Evolutionary conservation across 2,888 invertebrate species (phyloP).

Genomic region (Netelia fuscicornis): DNA sequence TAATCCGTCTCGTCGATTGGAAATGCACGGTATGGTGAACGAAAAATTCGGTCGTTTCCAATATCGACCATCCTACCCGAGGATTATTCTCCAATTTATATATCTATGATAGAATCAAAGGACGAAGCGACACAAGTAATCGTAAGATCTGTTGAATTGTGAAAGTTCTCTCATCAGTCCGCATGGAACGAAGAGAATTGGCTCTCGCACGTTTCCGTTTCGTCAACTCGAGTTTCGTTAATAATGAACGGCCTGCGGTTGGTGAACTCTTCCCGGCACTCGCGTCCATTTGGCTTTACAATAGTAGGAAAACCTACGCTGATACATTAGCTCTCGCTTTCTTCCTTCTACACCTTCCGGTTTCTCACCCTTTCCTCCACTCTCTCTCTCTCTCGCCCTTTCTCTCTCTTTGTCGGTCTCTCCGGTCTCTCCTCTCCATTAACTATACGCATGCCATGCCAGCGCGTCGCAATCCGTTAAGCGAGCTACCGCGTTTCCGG

Average conservation of each 20-base stretch:
- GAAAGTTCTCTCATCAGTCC: conserved; percentile 21
- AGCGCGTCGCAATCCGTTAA: conserved; percentile 73
- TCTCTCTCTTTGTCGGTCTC: background rate
- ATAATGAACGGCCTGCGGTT: conserved; percentile 56
- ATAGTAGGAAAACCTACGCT: conserved; percentile 22
- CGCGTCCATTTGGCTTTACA: conserved; percentile 30
- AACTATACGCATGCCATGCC: conserved; percentile 49
- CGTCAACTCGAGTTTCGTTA: conserved; percentile 43
- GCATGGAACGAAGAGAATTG: conserved; percentile 45
- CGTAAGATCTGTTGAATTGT: too few relatives aligned
- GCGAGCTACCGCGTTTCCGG: conserved; percentile 75
- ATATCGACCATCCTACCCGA: too few relatives aligned
- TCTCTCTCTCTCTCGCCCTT: conserved; percentile 17
- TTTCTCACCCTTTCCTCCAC: background rate
- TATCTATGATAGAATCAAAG: too few relatives aligned
- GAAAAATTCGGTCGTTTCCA: too few relatives aligned
- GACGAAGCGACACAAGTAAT: too few relatives aligned
- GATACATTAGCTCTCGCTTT: conserved; percentile 23
- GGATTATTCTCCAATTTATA: too few relatives aligned
- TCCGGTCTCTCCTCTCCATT: conserved; percentile 25
- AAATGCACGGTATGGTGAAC: too few relatives aligned
- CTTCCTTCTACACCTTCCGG: background rate
- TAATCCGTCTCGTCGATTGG: too few relatives aligned
- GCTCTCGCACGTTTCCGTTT: conserved; percentile 3
- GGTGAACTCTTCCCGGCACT: conserved; percentile 18